These are phyloP conservation scores for Epinotia brunnichana DNA, from an alignment of 2,888 invertebrate genomes.

Conservation along the genomic window DNA sequence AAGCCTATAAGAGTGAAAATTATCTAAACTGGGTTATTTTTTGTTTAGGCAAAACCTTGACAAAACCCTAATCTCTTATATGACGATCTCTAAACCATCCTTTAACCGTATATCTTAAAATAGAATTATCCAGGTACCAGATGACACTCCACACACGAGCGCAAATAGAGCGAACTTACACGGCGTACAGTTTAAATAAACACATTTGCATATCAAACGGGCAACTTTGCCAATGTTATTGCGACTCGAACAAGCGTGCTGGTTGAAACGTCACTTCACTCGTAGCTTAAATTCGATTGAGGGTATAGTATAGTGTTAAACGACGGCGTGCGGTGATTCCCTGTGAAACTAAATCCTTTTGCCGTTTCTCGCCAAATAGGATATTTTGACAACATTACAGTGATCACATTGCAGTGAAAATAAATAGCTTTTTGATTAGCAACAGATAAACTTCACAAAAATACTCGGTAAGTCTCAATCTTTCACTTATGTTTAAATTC, in stretches of 20 bases:
- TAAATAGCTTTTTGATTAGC: too few relatives aligned
- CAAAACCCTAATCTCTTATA: too few relatives aligned
- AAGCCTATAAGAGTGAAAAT: too few relatives aligned
- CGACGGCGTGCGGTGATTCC: neutral
- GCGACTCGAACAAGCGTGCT: constrained; percentile 16
- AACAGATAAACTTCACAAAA: too few relatives aligned
- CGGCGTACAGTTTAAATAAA: constrained; percentile 13
- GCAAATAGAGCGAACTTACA: constrained; percentile 2
- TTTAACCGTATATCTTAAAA: too few relatives aligned
- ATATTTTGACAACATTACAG: too few relatives aligned
- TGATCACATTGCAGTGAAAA: too few relatives aligned
- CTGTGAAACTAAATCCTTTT: neutral
- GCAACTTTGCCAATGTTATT: constrained; percentile 30
- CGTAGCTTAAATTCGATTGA: constrained; percentile 3
- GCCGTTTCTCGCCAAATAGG: neutral
- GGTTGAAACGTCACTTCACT: constrained; percentile 1
- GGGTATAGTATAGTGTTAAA: neutral
- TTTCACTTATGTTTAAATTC: too few relatives aligned
- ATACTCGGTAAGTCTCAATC: too few relatives aligned
- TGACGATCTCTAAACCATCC: too few relatives aligned
- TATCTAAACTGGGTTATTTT: too few relatives aligned
- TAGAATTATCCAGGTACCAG: neutral
- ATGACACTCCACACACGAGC: neutral
- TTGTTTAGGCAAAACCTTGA: too few relatives aligned
- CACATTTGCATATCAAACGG: constrained; percentile 39